Conservation (phyloP, 2,797 vertebrate species). For the Sebastes steindachneri region DNA sequence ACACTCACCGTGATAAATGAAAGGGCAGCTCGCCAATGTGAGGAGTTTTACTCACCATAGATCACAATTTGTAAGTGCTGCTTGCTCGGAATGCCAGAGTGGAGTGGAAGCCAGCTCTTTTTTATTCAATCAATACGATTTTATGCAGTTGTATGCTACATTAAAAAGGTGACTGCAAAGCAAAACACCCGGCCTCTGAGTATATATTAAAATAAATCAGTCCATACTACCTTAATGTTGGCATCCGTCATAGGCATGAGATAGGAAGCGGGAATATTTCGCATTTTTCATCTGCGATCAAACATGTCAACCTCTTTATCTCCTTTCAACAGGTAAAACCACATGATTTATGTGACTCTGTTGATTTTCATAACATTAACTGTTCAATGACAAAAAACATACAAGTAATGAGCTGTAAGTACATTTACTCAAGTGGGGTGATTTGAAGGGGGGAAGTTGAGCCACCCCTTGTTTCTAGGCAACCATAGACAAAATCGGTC, state of each 20-base stretch:
- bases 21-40: conserved; percentile 69
- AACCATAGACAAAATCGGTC: too few species aligned
- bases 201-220: neutral
- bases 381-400: neutral
- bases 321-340: neutral
- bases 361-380: neutral
- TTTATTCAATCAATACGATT: conserved; percentile 72
- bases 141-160: conserved; percentile 62
- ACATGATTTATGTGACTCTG: conserved; percentile 28
- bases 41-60: conserved; percentile 76
- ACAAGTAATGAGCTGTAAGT: neutral
- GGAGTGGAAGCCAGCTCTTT: conserved; percentile 50
- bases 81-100: conserved; percentile 56
- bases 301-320: conserved; percentile 19
- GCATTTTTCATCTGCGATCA: neutral
- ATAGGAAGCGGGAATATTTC: neutral
- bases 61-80: conserved; percentile 79
- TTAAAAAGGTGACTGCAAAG: conserved; percentile 49
- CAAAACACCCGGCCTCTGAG: conserved; percentile 27
- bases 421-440: neutral
- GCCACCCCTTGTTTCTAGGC: too few species aligned
- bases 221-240: conserved; percentile 9
- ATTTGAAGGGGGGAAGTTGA: too few species aligned
- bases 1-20: conserved; percentile 76
- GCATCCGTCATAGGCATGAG: neutral